Conservation (phyloP, 2,888 invertebrate species). For the Andrena bicolor region DNA sequence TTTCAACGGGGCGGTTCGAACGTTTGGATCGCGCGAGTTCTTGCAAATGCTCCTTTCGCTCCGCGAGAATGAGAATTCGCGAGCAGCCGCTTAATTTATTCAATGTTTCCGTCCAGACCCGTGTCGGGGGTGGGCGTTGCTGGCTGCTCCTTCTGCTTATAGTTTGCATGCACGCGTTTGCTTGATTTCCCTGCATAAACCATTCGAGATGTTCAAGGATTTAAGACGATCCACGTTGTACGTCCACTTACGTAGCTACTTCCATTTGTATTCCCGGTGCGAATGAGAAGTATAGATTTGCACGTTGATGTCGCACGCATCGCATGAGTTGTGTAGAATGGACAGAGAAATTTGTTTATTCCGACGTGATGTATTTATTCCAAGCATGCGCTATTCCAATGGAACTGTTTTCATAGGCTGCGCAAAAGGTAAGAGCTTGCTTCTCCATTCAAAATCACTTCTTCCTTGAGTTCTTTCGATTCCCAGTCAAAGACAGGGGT, state of each 20-base stretch:
- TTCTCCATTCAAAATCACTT: slow-evolving; percentile 1
- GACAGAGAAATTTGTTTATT: too few relatives aligned
- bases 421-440: slow-evolving; percentile 56
- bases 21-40: slow-evolving; percentile 27
- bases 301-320: slow-evolving; percentile 17
- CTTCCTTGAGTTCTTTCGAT: background rate
- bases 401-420: slow-evolving; percentile 29
- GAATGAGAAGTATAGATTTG: background rate
- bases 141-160: slow-evolving; percentile 11
- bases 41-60: slow-evolving; percentile 37
- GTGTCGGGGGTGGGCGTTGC: slow-evolving; percentile 3
- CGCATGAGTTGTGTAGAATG: slow-evolving; percentile 4
- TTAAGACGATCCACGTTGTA: background rate
- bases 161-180: slow-evolving; percentile 1
- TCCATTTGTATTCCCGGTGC: too few relatives aligned
- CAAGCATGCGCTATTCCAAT: slow-evolving; percentile 18
- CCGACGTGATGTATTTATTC: background rate
- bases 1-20: slow-evolving; percentile 24
- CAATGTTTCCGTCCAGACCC: slow-evolving; percentile 25
- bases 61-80: slow-evolving; percentile 4
- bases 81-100: slow-evolving; percentile 45
- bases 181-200: slow-evolving; percentile 8
- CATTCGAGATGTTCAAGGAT: background rate
- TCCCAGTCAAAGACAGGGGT: background rate
- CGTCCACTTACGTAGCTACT: background rate